A percentile compares a stretch with the other conserved stretches of the same genome.
These are phyloP conservation scores for Trichonephila inaurata DNA, from an alignment of 1,140 invertebrate species.

Conservation along the genomic window DNA sequence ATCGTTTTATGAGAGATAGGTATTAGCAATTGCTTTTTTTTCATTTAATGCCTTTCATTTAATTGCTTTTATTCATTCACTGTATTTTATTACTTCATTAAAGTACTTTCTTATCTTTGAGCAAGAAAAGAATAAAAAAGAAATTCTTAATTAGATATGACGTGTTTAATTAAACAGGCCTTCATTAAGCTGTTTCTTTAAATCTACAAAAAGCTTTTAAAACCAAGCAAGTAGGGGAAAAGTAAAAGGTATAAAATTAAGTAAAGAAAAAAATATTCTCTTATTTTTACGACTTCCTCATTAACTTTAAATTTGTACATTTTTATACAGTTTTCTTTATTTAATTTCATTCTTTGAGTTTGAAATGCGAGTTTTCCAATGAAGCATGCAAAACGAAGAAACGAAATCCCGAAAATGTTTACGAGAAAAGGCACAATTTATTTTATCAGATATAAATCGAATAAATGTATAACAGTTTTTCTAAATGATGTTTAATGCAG, in stretches of 20 bases:
- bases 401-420: too few relatives aligned
- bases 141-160: slow-evolving; percentile 60
- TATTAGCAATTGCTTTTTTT: background rate
- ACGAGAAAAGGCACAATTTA: too few relatives aligned
- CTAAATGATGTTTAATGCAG: too few relatives aligned
- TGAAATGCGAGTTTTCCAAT: background rate
- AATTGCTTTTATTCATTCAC: slow-evolving; percentile 18
- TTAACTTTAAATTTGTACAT: background rate
- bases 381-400: background rate
- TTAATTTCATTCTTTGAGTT: background rate
- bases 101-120: slow-evolving; percentile 5
- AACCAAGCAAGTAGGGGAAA: background rate
- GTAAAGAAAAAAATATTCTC: background rate
- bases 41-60: background rate
- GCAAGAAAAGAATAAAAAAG: slow-evolving; percentile 12
- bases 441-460: too few relatives aligned
- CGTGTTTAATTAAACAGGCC: slow-evolving; percentile 45
- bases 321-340: background rate
- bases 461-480: too few relatives aligned
- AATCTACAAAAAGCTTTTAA: slow-evolving; percentile 5
- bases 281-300: slow-evolving; percentile 5
- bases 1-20: background rate
- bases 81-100: slow-evolving; percentile 29
- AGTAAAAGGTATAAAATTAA: background rate
- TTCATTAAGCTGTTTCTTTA: slow-evolving; percentile 44